Evolutionary conservation across 2,113 vertebrate species (phyloP), one percentile per base, ranked within the genome.

Genomic region (Hippopotamus amphibius): DNA sequence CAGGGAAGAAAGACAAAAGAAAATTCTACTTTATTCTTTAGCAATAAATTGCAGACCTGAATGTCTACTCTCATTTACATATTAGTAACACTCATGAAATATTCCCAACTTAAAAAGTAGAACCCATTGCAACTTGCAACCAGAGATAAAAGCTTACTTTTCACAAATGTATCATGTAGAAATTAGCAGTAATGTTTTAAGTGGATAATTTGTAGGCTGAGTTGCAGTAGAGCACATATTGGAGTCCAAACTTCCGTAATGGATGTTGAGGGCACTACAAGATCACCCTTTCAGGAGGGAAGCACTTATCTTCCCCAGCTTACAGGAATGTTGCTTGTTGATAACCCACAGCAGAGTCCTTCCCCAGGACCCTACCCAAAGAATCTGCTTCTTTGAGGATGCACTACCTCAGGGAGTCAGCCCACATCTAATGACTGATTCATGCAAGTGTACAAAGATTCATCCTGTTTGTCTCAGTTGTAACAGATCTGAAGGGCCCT

Each of bases 21-120:
- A 96, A 96, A 88, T 37, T 76, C 53, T 30, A 80, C 53, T 93
- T 93, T 13, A 28, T 84, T 93, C 17, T 96, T 77, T 65, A 94
- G 15, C 17, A 37, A 65, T 33, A 63, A 83, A 63, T 80, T 50
- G 16, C 2, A 84, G 17, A n/a, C n/a, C 28, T 91, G 15, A 82
- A 82, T 69, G 4, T 90, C 28, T 95, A 69, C 19, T 65, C 7
- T 85, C 24, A n/a, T 63, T 96, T 77, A 90, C 41, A 28, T 30
- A 71, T 65, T n/a, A 97, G 17, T 57, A 82, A 74, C 65, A 74
- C 24, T 46, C 28, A 69, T 69, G 19, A 68, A 86, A 68, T 76
- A 86, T 37, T 46, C 16, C 9, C 41, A 37, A 72, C 5, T 46
- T 86, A 72, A 88, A 88, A 92, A 88, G 24, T 63, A 22, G 6